Percentiles rank a stretch among this genome's conserved stretches.
These are phyloP conservation scores for Andricus quercusramuli DNA, from an alignment of 2,888 invertebrate genomes.

Conservation along the genomic window DNA sequence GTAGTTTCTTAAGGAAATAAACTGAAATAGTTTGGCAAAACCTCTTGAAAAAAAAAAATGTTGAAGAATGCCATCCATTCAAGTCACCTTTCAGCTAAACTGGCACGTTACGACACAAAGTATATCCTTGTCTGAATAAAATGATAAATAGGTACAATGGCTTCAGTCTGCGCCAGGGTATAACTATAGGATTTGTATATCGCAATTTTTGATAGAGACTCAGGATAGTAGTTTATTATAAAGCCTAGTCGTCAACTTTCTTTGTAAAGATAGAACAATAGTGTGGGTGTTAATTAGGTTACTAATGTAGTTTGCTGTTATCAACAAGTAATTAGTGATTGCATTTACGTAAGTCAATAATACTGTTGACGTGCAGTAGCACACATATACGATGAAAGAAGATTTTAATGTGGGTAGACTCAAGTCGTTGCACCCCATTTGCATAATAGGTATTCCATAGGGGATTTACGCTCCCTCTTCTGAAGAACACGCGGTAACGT, in stretches of 20 bases:
- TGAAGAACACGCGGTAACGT: neutral
- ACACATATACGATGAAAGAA: neutral
- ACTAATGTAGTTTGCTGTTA: neutral
- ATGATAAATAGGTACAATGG: slow-evolving; percentile 1
- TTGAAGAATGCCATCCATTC: neutral
- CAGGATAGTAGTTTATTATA: neutral
- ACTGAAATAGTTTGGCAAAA: neutral
- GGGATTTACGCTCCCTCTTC: neutral
- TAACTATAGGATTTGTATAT: neutral
- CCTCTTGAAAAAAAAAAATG: neutral
- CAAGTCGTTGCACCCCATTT: neutral
- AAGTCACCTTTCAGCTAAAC: neutral
- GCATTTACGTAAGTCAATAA: neutral
- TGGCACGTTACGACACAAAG: neutral
- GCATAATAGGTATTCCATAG: neutral
- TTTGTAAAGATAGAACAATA: neutral
- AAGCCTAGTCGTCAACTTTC: neutral
- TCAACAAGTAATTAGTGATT: neutral
- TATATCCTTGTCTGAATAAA: neutral
- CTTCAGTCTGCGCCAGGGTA: neutral
- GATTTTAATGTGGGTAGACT: neutral
- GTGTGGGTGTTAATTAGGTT: neutral
- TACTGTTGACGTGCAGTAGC: neutral
- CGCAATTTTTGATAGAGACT: neutral
- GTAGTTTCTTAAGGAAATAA: too few species aligned